Evolutionary conservation across 2,888 invertebrate genomes (phyloP).

Genomic region (Ametastegia equiseti): DNA sequence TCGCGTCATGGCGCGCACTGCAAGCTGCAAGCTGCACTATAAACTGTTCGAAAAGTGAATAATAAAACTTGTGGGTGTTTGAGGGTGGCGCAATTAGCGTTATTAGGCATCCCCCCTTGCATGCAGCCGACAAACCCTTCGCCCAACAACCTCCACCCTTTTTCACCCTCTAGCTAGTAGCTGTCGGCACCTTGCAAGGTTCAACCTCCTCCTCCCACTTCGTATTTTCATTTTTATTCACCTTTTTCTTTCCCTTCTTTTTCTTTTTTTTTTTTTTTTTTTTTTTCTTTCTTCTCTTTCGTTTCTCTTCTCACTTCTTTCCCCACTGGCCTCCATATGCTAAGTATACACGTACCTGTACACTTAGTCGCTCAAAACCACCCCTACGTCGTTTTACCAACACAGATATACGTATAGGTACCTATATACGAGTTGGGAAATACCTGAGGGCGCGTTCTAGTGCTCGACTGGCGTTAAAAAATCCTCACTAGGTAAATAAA

Average conservation of each 20-base stretch:
- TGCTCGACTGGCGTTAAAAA: no score
- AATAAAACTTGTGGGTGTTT: slow-evolving; percentile 53
- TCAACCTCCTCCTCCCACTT: neutral
- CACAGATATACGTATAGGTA: no score
- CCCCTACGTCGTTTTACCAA: neutral
- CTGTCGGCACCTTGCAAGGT: slow-evolving; percentile 19
- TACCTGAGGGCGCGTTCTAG: no score
- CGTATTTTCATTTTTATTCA: neutral
- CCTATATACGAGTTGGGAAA: no score
- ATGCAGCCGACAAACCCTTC: neutral
- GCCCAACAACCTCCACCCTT: neutral
- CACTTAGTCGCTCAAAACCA: neutral
- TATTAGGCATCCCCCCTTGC: slow-evolving; percentile 57
- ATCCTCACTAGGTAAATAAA: no score
- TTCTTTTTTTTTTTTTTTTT: neutral
- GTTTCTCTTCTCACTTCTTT: neutral
- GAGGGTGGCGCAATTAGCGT: slow-evolving; percentile 59
- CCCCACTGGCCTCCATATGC: neutral
- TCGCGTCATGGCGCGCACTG: no score
- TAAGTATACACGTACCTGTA: neutral
- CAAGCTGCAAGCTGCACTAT: neutral
- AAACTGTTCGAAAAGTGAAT: slow-evolving; percentile 49
- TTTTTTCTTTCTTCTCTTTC: neutral
- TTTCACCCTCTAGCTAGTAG: neutral
- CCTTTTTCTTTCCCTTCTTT: neutral